phyloP scores from a whole-genome alignment of 1,140 invertebrate species.

The Yoshiicerus persimilis region DNA sequence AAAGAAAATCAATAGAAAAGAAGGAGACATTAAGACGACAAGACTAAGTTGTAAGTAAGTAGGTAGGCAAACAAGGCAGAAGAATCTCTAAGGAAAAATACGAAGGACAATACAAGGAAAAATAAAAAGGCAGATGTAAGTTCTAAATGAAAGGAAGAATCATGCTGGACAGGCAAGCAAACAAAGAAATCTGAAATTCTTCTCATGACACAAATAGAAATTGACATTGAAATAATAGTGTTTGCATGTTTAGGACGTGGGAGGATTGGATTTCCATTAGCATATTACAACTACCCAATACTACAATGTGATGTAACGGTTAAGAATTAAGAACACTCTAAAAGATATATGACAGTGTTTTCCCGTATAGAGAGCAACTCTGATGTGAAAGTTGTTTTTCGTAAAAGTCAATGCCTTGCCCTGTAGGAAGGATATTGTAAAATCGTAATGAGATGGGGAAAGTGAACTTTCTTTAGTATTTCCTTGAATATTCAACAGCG shows the following conservation, averaged over 20 bases:
- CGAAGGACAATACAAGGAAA: neutral
- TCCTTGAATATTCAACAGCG: neutral
- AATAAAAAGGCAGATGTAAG: neutral
- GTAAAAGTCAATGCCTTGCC: no score
- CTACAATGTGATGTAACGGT: no score
- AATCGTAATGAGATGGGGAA: neutral
- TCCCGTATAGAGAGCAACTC: no score
- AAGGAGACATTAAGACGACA: neutral
- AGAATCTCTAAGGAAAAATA: neutral
- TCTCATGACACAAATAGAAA: no score
- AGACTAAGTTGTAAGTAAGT: neutral
- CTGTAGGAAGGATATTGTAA: neutral
- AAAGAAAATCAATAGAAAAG: neutral
- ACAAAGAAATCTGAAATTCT: no score
- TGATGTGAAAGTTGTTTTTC: neutral
- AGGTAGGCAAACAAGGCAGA: neutral
- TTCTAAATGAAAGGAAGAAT: neutral
- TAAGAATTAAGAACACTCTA: no score
- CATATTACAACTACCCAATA: no score
- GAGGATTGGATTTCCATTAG: neutral
- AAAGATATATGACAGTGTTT: no score
- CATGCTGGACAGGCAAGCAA: neutral
- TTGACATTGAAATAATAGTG: neutral
- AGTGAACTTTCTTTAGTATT: neutral
- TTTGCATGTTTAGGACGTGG: neutral